Conservation (phyloP, 1,140 invertebrate species). For the Lasioglossum baleicum region DNA sequence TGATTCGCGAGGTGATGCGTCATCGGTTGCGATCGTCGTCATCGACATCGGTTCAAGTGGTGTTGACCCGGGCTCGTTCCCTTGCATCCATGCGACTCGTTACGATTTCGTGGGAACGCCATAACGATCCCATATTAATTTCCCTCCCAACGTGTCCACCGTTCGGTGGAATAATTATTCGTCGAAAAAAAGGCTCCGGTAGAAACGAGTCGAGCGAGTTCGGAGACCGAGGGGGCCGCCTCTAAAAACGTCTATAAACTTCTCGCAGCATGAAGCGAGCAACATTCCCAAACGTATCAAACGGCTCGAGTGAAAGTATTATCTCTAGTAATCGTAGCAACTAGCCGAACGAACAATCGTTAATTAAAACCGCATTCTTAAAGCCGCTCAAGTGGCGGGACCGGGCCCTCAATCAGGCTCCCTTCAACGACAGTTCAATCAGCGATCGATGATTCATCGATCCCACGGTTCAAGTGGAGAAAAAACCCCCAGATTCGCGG, state of each 20-base stretch:
- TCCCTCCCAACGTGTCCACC: not conserved
- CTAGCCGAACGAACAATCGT: slow-evolving; percentile 12
- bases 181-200: not conserved
- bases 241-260: not conserved
- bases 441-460: not conserved
- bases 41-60: slow-evolving; percentile 74
- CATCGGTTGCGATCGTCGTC: slow-evolving; percentile 62
- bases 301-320: slow-evolving; percentile 27
- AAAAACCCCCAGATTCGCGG: too few species aligned
- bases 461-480: not conserved
- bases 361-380: slow-evolving; percentile 20
- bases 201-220: slow-evolving; percentile 12
- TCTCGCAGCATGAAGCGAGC: not conserved
- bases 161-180: slow-evolving; percentile 1
- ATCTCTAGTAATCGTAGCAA: not conserved
- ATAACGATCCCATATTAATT: slow-evolving; percentile 46
- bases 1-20: slow-evolving; percentile 70
- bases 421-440: not conserved
- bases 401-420: not conserved
- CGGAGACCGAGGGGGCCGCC: not conserved
- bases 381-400: not conserved
- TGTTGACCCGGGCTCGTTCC: slow-evolving; percentile 68
- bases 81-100: slow-evolving; percentile 59
- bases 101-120: slow-evolving; percentile 62
- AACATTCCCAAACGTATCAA: not conserved